A percentile compares a stretch with the other conserved stretches of the same genome.
Conservation (phyloP, 1,140 invertebrate genomes). For the Linepithema humile region DNA sequence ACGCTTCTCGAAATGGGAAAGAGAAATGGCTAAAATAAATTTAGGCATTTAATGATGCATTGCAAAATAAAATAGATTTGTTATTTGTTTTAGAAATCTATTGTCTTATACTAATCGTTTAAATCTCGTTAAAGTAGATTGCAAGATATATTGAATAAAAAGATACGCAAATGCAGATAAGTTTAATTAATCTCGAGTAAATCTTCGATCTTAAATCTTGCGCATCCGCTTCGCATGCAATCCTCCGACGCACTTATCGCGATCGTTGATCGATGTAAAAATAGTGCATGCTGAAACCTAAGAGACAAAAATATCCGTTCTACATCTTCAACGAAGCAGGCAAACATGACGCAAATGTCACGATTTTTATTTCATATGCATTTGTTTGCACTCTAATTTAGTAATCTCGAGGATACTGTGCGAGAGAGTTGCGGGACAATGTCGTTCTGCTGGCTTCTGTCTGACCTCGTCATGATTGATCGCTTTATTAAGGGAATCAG, state of each 20-base stretch:
- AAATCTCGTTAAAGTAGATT: background rate
- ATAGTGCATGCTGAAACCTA: background rate
- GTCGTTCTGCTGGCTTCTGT: background rate
- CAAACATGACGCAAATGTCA: background rate
- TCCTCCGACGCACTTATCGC: background rate
- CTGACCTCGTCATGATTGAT: constrained; percentile 48
- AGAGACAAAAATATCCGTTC: background rate
- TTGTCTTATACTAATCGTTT: background rate
- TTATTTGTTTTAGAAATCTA: no score
- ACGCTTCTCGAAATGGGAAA: no score
- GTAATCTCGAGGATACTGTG: background rate
- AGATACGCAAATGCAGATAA: background rate
- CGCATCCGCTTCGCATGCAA: background rate
- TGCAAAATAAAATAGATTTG: background rate
- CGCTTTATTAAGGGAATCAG: background rate
- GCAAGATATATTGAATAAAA: background rate
- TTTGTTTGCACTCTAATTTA: background rate
- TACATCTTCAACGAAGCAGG: background rate
- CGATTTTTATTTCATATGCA: background rate
- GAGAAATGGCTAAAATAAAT: no score
- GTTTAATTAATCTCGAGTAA: background rate
- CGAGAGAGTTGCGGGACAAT: background rate
- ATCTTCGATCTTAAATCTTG: background rate
- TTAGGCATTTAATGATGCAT: no score
- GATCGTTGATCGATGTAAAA: background rate